Evolutionary conservation across 1,140 invertebrate genomes (phyloP).

Genomic region (Drosophila kikkawai): DNA sequence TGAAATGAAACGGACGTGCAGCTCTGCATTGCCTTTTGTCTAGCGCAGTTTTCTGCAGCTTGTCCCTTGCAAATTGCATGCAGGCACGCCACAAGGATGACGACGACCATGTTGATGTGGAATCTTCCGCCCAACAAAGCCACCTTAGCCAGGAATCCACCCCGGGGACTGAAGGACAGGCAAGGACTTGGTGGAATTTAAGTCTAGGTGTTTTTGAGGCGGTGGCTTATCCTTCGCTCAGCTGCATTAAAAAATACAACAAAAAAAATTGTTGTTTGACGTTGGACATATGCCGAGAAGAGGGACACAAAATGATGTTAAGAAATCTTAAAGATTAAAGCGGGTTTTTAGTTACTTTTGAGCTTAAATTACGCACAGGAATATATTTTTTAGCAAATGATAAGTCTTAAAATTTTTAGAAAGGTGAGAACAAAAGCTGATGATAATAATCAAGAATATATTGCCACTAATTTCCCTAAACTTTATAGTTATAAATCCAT

Average conservation of each 20-base stretch:
- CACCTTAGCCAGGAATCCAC: not conserved
- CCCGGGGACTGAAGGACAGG: constrained; percentile 15
- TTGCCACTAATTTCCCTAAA: no score
- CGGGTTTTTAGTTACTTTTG: not conserved
- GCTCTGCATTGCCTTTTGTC: constrained; percentile 41
- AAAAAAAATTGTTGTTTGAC: constrained; percentile 19
- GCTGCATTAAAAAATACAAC: constrained; percentile 3
- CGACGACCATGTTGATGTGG: constrained; percentile 48
- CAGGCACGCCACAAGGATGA: constrained; percentile 56
- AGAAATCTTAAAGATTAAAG: constrained; percentile 5
- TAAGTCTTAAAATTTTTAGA: no score
- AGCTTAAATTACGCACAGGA: no score
- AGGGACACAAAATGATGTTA: constrained; percentile 1
- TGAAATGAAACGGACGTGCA: constrained; percentile 49
- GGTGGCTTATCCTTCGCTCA: constrained; percentile 37
- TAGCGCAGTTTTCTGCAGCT: constrained; percentile 47
- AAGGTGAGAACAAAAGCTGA: no score
- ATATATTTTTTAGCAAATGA: no score
- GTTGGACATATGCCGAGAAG: constrained; percentile 25
- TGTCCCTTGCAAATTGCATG: constrained; percentile 58
- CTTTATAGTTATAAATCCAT: no score
- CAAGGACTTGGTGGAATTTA: constrained; percentile 38
- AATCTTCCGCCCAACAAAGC: constrained; percentile 23
- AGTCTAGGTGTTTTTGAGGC: constrained; percentile 35
- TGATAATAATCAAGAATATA: no score